Conservation (phyloP, 2,888 invertebrate genomes). For the Toxonevra muliebris region DNA sequence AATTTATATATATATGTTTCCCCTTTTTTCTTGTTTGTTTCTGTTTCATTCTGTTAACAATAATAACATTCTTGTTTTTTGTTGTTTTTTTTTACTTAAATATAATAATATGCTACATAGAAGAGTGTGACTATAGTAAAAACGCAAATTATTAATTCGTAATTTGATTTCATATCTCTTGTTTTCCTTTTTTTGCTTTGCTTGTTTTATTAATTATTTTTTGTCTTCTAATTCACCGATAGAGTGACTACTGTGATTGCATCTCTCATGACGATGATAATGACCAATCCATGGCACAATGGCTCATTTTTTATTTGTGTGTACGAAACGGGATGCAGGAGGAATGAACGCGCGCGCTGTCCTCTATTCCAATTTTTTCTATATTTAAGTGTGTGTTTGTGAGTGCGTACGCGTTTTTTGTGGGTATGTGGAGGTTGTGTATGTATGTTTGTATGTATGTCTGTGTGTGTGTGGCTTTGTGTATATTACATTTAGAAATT, state of each 20-base stretch:
- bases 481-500: slow-evolving; percentile 22
- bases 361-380: no score
- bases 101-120: slow-evolving; percentile 30
- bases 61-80: slow-evolving; percentile 10
- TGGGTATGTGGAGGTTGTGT: neutral
- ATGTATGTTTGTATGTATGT: slow-evolving; percentile 2
- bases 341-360: no score
- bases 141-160: slow-evolving; percentile 26
- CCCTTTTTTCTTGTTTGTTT: slow-evolving; percentile 14
- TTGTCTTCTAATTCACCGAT: no score
- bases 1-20: slow-evolving; percentile 13
- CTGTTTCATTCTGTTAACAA: slow-evolving; percentile 27
- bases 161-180: slow-evolving; percentile 21
- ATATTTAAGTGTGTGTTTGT: neutral
- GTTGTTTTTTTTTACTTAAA: slow-evolving; percentile 26
- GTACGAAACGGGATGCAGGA: no score
- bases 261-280: no score
- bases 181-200: no score
- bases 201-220: no score
- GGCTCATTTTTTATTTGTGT: no score
- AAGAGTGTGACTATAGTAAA: slow-evolving; percentile 32
- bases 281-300: no score
- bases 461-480: neutral
- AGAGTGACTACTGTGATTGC: no score
- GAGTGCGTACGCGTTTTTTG: slow-evolving; percentile 4